Evolutionary conservation across 1,140 invertebrate genomes (phyloP).

Genomic region (Theocolax elegans): DNA sequence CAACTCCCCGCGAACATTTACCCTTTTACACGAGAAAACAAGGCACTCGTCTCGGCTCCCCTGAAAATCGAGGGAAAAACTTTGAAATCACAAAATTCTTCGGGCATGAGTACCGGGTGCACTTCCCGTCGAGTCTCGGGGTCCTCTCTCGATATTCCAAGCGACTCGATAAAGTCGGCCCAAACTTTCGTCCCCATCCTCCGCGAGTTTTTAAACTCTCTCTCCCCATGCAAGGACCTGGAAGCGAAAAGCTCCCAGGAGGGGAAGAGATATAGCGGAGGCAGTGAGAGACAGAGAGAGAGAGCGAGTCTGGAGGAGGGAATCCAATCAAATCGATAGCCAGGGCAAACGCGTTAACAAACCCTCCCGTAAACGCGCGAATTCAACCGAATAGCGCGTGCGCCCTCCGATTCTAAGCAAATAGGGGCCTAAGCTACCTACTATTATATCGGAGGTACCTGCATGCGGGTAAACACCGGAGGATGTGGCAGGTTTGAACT

Average conservation of each 20-base stretch:
- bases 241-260: conserved; percentile 12
- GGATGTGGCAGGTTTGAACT: too few relatives aligned
- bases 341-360: conserved; percentile 31
- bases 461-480: conserved; percentile 1
- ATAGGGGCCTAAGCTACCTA: conserved; percentile 15
- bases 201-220: conserved; percentile 28
- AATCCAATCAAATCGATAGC: conserved; percentile 38
- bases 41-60: not conserved
- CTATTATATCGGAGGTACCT: conserved; percentile 34
- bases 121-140: conserved; percentile 25
- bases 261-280: not conserved
- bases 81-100: conserved; percentile 43
- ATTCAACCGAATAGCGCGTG: conserved; percentile 1
- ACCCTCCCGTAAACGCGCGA: conserved; percentile 5
- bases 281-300: too few relatives aligned
- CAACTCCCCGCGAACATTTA: conserved; percentile 23
- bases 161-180: conserved; percentile 10
- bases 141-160: conserved; percentile 21
- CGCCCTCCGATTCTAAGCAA: conserved; percentile 27
- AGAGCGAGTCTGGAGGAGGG: not conserved
- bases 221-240: not conserved
- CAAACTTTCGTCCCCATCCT: not conserved
- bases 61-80: conserved; percentile 18
- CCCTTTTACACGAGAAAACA: conserved; percentile 15
- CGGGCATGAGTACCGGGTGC: conserved; percentile 30